Evolutionary conservation across 1,140 invertebrate species (phyloP).

Genomic region (Lasaia peninsularis): DNA sequence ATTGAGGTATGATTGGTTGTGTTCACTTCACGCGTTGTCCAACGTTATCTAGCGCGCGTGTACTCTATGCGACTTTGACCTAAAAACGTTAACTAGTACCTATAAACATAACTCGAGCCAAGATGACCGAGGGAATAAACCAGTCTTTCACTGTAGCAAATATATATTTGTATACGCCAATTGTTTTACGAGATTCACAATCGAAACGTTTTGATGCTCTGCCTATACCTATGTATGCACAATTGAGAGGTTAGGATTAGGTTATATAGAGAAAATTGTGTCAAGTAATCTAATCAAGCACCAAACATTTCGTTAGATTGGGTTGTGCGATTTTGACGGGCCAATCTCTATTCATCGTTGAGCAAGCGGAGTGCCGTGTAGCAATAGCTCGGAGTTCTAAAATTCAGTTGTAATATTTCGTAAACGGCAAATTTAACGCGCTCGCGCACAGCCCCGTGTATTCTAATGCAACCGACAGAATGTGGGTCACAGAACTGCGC

Average conservation of each 20-base stretch:
- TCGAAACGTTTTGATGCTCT: too few species aligned
- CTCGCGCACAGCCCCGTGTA: slow-evolving; percentile 60
- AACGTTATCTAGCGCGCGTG: slow-evolving; percentile 42
- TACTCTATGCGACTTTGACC: slow-evolving; percentile 62
- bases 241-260: too few species aligned
- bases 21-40: slow-evolving; percentile 10
- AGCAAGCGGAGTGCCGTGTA: slow-evolving; percentile 55
- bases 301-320: slow-evolving; percentile 26
- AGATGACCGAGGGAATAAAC: slow-evolving; percentile 49
- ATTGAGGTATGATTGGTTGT: not conserved
- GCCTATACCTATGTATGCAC: too few species aligned
- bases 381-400: slow-evolving; percentile 63
- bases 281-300: slow-evolving; percentile 24
- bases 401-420: slow-evolving; percentile 71
- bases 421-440: slow-evolving; percentile 71
- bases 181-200: not conserved
- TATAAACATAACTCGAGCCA: slow-evolving; percentile 34
- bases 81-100: slow-evolving; percentile 45
- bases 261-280: too few species aligned
- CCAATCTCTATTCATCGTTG: slow-evolving; percentile 61
- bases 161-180: not conserved
- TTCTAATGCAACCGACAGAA: slow-evolving; percentile 66
- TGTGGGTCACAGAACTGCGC: slow-evolving; percentile 53
- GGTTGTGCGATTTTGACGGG: slow-evolving; percentile 42
- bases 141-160: not conserved